Base-by-base conservation (phyloP, 2,797 vertebrate genomes). In the Sebastes melanostomus region DNA sequence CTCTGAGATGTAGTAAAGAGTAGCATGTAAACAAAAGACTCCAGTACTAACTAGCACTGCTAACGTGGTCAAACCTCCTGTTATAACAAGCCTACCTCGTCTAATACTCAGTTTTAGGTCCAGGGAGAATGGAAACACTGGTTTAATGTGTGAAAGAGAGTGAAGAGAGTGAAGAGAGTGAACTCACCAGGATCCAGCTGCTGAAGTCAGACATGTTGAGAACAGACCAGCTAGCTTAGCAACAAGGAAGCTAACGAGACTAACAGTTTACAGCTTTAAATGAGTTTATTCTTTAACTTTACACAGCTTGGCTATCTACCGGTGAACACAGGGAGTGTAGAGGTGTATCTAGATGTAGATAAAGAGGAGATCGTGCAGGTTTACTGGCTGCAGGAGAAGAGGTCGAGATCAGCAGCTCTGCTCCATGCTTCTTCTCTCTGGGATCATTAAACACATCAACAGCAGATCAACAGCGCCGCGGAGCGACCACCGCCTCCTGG, bases 161-260 rank as follows among this genome's bases (percentile, higher is more conserved):
- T 32, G 32, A 32, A 32, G 3, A 32, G 3, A 1, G 30, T 9
- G 3, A 5, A 5, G 27, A 27, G 27, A 2, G 30, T 3, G 30
- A 8, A 66, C 76, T 85, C 78, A 87, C 75, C 69, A 5, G 6
- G 36, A 32, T 34, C 22, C 71, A 66, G 75, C 74, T 32, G 66
- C 70, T 65, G 75, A 18, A 75, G 62, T 81, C 88, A 66, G 78
- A 36, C 34, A 36, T 36, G 34, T 36, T 12, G 34, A 36, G 34
- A 12, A 12, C 34, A 36, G 34, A 36, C 11, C 34, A 36, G 66
- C 66, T 62, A 79, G 60, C 63, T 52, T 34, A 68, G 78, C 75
- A 58, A 50, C 78, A 4, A 27, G 36, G 16, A 1, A n/a, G 69
- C 62, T 77, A 71, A 56, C 54, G 70, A 25, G 22, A 4, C 72